Evolutionary conservation across 2,888 invertebrate species (phyloP), one percentile per base, ranked within the genome.

Genomic region (Tenthredo distinguenda): DNA sequence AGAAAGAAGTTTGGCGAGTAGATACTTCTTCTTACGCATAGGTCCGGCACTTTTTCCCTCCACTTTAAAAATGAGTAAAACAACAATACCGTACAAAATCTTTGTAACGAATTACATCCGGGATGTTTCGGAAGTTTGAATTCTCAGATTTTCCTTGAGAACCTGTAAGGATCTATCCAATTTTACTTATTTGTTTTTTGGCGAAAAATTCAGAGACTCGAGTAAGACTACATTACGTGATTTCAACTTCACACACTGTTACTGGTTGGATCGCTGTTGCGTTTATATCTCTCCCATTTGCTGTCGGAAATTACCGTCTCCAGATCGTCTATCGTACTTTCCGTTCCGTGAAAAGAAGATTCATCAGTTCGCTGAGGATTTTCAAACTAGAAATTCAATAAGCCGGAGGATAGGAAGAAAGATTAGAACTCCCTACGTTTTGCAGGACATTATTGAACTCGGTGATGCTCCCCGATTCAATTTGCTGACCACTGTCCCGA

Each of bases 261-360:
- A 40, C 81, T 81, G 81, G 34, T 62, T 4, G n/a, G 21, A 7
- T 37, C 15, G 62, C 81, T 40, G 62, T 40, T 58, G 47, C 83
- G 87, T 85, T 84, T 89, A 85, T 90, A 91, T 62, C 88, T 68
- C n/a, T 89, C 84, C 92, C 92, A 91, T 68, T 90, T 89, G n/a
- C 87, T 88, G 31, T 91, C 87, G 34, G 85, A 87, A 34, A 92
- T 62, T 21, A 91, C 90, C 18, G 87, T 87, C 15, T 87, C 76
- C 21, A 91, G 55, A 81, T 92, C 92, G 9, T 85, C 79, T 43
- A 89, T 85, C n/a, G 90, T 87, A 47, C 87, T 90, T 72, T 55
- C 85, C 4, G 90, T 89, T 58, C 85, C 87, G 0, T 79, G 79
- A 31, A 77, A 71, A 71, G 87, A 84, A 65, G 86, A 65, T n/a